Conservation (phyloP, 2,113 vertebrate genomes). For the Corydoras maculifer region DNA sequence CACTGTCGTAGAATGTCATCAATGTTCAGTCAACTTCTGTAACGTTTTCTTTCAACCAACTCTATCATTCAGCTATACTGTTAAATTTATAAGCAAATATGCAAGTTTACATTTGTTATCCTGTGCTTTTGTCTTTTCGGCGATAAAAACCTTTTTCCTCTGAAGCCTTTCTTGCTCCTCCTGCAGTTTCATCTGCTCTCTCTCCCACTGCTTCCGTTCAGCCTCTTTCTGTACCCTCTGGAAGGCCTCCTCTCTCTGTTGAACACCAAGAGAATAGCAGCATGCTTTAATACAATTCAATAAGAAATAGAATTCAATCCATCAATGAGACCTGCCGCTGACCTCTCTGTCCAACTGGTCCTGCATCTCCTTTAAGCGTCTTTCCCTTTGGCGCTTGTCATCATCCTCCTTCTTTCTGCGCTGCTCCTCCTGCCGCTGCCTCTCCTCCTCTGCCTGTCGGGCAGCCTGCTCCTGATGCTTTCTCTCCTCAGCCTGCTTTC, state of each 20-base stretch:
- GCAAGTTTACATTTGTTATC: not conserved
- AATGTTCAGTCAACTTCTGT: no score
- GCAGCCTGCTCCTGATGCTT: slow-evolving; percentile 69
- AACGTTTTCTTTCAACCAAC: no score
- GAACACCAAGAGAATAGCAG: not conserved
- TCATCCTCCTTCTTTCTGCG: slow-evolving; percentile 72
- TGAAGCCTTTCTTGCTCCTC: slow-evolving; percentile 91
- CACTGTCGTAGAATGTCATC: no score
- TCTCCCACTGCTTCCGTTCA: slow-evolving; percentile 80
- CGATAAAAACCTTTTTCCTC: slow-evolving; percentile 82
- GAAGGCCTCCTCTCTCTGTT: slow-evolving; percentile 84
- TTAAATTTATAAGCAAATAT: no score
- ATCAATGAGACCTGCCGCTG: not conserved
- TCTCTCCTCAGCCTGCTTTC: slow-evolving; percentile 75
- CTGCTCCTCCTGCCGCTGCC: slow-evolving; percentile 72
- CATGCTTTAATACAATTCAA: no score
- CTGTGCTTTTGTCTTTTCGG: not conserved
- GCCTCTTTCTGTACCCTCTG: slow-evolving; percentile 78
- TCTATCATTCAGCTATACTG: no score
- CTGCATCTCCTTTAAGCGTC: slow-evolving; percentile 82
- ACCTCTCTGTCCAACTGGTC: slow-evolving; percentile 86
- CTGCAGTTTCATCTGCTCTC: slow-evolving; percentile 88
- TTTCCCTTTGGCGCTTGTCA: slow-evolving; percentile 76
- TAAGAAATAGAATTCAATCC: no score
- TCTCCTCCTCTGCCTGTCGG: slow-evolving; percentile 68